These are phyloP conservation scores for Vipera ursinii DNA, from an alignment of 2,797 vertebrate species.

Conservation along the genomic window DNA sequence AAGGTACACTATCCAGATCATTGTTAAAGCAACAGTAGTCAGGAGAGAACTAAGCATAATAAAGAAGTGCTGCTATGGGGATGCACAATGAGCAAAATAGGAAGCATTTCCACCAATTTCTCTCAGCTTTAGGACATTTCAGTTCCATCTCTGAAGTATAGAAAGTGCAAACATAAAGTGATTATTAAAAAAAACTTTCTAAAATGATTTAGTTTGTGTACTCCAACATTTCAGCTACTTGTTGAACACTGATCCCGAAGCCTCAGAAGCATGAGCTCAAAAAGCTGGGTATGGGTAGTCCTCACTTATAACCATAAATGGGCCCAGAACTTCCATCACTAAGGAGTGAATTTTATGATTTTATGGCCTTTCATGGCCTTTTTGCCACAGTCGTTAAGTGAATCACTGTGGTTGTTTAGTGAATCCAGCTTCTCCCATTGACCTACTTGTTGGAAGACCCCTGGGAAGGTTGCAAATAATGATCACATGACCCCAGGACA, in stretches of 20 bases:
- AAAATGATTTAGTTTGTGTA: not conserved
- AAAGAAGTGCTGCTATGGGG: not conserved
- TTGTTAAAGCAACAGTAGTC: not conserved
- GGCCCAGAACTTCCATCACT: not conserved
- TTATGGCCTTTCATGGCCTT: not conserved
- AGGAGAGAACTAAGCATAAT: not conserved
- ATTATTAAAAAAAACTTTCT: not conserved
- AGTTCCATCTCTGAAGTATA: not conserved
- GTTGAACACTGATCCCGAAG: not conserved
- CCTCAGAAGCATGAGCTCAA: not conserved
- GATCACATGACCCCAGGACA: not conserved
- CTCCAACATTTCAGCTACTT: not conserved
- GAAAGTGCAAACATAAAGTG: not conserved
- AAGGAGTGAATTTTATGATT: not conserved
- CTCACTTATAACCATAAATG: not conserved
- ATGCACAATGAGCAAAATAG: not conserved
- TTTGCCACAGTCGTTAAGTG: not conserved
- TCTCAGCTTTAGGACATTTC: not conserved
- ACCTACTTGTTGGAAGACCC: not conserved
- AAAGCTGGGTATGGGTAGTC: not conserved
- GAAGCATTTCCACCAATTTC: not conserved
- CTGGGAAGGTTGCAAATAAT: not conserved
- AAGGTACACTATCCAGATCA: not conserved
- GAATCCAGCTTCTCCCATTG: not conserved
- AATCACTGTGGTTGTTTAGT: not conserved